Evolutionary conservation across 2,888 invertebrate genomes (phyloP), one percentile per base, ranked within the genome.

Genomic region (Amphipyra tragopoginis): DNA sequence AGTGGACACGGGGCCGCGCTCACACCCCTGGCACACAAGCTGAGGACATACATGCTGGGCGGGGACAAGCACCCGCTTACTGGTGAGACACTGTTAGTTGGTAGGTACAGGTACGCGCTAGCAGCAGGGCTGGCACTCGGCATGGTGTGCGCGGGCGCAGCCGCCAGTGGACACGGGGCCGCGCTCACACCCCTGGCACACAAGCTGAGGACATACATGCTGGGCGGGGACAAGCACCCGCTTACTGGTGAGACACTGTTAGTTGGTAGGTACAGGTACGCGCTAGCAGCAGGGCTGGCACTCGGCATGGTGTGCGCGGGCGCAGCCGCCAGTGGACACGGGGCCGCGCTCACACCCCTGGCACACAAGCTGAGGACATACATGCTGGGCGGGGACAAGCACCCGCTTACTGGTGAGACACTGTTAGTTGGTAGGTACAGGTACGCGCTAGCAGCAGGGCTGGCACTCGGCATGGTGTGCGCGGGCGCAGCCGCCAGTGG

Each of bases 11-110:
- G 14, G 75, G 2, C 84, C 7, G 93, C 97, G 38, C 62, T 40
- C 0, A 53, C 96, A 81, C 39, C 97, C 97, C 13, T 98, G 97
- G 85, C 96, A 69, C 95, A 97, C 80, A 96, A 97, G 6, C 95
- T 99, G 54, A 96, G 98, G 82, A 97, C 98, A 80, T 98, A 98
- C 86, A 99, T 99, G 98, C 96, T 98, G 55, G 99, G 99, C n/a
- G 99, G 98, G 0, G 97, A 97, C 79, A 96, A 97, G 81, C 95
- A 97, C 53, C 82, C 75, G 6, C 69, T 70, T 1, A 55, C 69
- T 0, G 69, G 69, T 21, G 21, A 21, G 21, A 2, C 21, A 3
- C 21, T 2, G 21, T 21, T 21, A 21, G n/a, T 21, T 21, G 21
- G 21, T 2, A 21, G 21, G 21, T 21, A n/a, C n/a, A n/a, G 99